phyloP scores from a whole-genome alignment of 2,113 vertebrate genomes.

The Passer montanus region DNA sequence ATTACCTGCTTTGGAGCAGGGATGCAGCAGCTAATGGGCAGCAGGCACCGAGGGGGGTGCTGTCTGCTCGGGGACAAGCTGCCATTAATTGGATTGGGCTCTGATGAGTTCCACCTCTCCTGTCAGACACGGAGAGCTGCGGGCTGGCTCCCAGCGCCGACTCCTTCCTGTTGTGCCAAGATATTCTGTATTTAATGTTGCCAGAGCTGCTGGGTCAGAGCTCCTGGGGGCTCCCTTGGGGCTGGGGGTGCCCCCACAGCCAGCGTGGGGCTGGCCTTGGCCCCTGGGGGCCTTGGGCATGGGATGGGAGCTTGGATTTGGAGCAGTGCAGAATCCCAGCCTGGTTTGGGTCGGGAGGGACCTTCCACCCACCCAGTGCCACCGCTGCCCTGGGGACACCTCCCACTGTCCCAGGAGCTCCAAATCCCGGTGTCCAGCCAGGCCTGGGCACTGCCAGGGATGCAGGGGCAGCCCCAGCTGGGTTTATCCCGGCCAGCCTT shows the following conservation, averaged over 20 bases:
- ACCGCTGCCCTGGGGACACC: neutral
- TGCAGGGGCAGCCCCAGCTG: neutral
- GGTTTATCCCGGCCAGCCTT: fast-evolving
- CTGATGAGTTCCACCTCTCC: neutral
- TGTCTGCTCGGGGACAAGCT: neutral
- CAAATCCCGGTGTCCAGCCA: neutral
- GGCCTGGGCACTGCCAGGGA: neutral
- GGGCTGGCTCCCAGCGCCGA: neutral
- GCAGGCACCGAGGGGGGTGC: neutral
- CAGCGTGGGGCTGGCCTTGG: neutral
- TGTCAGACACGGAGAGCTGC: neutral
- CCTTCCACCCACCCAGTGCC: fast-evolving
- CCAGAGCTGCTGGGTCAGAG: neutral
- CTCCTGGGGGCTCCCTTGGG: neutral
- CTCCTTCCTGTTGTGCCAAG: neutral
- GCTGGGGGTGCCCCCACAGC: neutral
- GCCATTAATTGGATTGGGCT: neutral
- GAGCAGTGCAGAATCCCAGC: neutral
- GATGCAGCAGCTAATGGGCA: neutral
- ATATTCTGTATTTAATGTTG: neutral
- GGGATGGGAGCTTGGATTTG: neutral
- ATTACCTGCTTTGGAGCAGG: neutral
- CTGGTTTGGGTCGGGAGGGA: neutral
- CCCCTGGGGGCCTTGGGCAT: fast-evolving
- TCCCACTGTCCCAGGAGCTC: neutral